phyloP scores from a whole-genome alignment of 1,140 invertebrate species.

The Gonatopus flavifemur region DNA sequence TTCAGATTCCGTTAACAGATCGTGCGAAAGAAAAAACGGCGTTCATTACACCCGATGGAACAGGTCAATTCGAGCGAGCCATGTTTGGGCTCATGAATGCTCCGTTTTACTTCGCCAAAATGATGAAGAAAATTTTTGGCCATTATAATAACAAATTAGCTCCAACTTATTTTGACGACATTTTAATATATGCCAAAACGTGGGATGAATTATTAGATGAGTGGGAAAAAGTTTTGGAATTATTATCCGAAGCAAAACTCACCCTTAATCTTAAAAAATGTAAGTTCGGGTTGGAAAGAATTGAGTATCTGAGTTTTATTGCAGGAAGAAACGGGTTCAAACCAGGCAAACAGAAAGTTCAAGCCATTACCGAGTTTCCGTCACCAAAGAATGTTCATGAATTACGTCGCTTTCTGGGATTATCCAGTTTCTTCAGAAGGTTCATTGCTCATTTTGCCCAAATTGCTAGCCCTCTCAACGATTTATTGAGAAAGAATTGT shows the following conservation, averaged over 20 bases:
- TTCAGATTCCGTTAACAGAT: no score
- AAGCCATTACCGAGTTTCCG: background rate
- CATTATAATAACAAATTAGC: no score
- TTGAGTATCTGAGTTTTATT: background rate
- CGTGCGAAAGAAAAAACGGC: background rate
- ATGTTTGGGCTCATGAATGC: no score
- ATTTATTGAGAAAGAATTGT: no score
- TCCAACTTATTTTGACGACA: no score
- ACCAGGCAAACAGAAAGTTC: background rate
- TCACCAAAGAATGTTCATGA: background rate
- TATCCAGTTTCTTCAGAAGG: slow-evolving; percentile 7
- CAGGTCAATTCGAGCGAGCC: background rate
- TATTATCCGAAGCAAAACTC: background rate
- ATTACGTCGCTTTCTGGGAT: slow-evolving; percentile 2
- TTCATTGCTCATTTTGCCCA: slow-evolving; percentile 6
- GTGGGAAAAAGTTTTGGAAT: background rate
- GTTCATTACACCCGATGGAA: no score
- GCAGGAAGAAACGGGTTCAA: background rate
- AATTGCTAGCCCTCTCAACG: no score
- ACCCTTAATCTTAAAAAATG: background rate
- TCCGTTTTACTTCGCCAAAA: background rate
- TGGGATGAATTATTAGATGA: background rate
- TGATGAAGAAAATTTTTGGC: background rate
- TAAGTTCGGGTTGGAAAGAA: background rate
- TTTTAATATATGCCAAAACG: background rate